These are phyloP conservation scores for Lamprotornis superbus DNA, from an alignment of 2,113 vertebrate species.

Conservation along the genomic window DNA sequence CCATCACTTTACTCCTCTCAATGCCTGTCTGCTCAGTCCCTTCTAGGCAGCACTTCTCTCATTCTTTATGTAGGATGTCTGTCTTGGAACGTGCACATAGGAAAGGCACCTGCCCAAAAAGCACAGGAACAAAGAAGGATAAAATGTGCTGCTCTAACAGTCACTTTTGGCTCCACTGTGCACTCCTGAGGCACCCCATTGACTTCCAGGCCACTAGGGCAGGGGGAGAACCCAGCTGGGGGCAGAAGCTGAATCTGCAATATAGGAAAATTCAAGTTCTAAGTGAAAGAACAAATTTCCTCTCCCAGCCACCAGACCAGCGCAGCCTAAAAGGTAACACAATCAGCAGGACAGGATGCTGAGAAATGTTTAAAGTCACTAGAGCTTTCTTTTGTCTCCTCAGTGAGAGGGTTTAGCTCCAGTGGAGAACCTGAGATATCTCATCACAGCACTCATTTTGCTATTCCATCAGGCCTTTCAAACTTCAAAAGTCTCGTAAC, in stretches of 20 bases:
- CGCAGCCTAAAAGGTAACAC: background rate
- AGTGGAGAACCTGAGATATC: background rate
- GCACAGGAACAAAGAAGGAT: background rate
- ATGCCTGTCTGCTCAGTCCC: rapidly evolving
- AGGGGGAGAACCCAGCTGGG: background rate
- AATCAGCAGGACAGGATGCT: background rate
- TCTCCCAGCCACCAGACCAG: background rate
- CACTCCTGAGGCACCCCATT: background rate
- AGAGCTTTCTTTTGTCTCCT: background rate
- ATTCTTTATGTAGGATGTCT: background rate
- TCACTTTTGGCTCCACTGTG: background rate
- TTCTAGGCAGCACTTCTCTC: background rate
- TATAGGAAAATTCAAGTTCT: background rate
- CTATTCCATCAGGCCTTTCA: background rate
- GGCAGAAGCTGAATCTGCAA: background rate
- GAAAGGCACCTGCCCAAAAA: background rate
- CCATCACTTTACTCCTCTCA: background rate
- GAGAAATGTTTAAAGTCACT: background rate
- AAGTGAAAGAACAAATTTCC: background rate
- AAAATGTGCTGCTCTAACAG: background rate
- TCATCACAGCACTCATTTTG: background rate
- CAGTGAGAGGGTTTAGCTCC: background rate
- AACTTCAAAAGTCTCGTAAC: background rate
- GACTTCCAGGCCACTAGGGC: background rate
- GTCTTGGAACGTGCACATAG: rapidly evolving